Conservation (phyloP, 23 tunicate species). For the Ascidia mentula region DNA sequence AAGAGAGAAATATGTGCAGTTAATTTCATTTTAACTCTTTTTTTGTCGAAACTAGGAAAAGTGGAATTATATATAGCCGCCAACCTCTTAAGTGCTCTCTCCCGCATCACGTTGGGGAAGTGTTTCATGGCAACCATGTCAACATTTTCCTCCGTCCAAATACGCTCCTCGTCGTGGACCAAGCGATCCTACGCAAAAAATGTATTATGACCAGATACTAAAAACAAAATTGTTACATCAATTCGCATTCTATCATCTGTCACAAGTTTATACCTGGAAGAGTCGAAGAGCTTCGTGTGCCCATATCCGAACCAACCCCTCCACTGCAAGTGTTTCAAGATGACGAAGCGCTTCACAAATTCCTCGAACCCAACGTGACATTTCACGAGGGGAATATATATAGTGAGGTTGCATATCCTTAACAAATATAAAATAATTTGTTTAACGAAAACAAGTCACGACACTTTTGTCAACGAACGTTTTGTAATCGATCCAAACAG, state of each 20-base stretch:
- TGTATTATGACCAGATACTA: background rate
- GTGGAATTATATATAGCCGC: too few relatives aligned
- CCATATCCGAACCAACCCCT: conserved; percentile 98
- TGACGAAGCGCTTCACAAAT: conserved; percentile 95
- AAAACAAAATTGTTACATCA: too few relatives aligned
- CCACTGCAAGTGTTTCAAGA: conserved; percentile 89
- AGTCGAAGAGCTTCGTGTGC: conserved; percentile 96
- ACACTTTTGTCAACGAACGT: too few relatives aligned
- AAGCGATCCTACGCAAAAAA: conserved; percentile 61
- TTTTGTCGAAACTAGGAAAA: background rate
- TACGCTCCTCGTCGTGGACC: conserved; percentile 88
- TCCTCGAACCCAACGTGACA: conserved; percentile 99
- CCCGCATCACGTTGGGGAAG: conserved; percentile 79
- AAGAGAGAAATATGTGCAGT: background rate
- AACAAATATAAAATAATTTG: too few relatives aligned
- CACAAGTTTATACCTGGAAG: conserved; percentile 87
- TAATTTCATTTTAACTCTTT: background rate
- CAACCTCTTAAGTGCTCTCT: conserved; percentile 79
- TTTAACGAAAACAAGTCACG: too few relatives aligned
- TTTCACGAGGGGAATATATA: conserved; percentile 98
- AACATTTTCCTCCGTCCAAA: conserved; percentile 88
- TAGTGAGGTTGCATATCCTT: conserved; percentile 99
- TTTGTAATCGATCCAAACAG: too few relatives aligned
- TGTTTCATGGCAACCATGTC: conserved; percentile 93
- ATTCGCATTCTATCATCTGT: too few relatives aligned